Conservation (phyloP, 53 echinoderm and acorn worm species). For the Glandiceps talaboti region DNA sequence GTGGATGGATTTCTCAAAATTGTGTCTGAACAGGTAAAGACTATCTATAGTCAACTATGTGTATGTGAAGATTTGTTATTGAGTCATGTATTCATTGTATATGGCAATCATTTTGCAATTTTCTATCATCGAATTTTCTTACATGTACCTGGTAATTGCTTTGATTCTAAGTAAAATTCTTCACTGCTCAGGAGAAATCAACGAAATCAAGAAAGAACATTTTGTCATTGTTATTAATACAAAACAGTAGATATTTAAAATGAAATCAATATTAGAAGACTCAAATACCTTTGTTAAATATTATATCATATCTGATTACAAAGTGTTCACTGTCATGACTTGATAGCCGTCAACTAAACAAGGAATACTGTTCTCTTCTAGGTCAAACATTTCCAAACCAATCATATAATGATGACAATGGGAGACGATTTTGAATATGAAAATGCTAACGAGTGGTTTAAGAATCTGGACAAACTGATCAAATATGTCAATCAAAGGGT, state of each 20-base stretch:
- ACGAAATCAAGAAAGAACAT: background rate
- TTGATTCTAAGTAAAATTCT: no score
- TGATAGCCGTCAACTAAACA: no score
- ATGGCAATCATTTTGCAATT: no score
- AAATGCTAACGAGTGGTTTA: constrained; percentile 4
- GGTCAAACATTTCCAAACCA: constrained; percentile 9
- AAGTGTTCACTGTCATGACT: no score
- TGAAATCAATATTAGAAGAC: no score
- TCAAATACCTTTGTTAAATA: no score
- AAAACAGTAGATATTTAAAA: no score
- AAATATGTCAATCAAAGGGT: constrained; percentile 10
- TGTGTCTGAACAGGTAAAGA: constrained; percentile 1
- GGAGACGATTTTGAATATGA: constrained; percentile 10
- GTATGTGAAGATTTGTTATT: background rate
- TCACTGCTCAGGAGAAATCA: no score
- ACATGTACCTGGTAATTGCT: no score
- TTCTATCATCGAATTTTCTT: no score
- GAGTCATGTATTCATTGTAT: background rate
- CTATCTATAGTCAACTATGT: background rate
- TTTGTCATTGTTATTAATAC: background rate
- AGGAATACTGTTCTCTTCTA: no score
- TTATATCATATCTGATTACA: no score
- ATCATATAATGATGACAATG: constrained; percentile 15
- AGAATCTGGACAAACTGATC: constrained; percentile 8
- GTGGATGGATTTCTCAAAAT: background rate